Evolutionary conservation across 1,140 invertebrate species (phyloP).

Genomic region (Argopecten irradians): DNA sequence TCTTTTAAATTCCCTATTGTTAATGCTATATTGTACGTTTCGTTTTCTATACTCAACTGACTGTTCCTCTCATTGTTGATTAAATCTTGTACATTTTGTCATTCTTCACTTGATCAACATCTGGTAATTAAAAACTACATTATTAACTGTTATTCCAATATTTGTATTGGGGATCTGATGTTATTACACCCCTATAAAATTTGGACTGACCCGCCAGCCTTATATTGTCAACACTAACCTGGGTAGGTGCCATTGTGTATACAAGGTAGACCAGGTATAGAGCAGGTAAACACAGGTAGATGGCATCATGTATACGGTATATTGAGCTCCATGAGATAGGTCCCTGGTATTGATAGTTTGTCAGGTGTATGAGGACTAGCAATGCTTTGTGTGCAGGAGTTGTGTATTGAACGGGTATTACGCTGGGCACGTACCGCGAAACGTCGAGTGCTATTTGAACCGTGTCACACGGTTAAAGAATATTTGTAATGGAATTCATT

Average conservation of each 20-base stretch:
- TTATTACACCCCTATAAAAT: neutral
- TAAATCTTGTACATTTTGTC: too few species aligned
- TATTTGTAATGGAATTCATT: constrained; percentile 17
- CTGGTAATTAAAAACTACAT: neutral
- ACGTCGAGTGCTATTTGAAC: constrained; percentile 11
- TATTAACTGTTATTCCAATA: neutral
- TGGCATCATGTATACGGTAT: constrained; percentile 20
- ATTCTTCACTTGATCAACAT: too few species aligned
- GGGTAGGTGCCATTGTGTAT: constrained; percentile 3
- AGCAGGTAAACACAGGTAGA: constrained; percentile 8
- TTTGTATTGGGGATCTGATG: neutral
- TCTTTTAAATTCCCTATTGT: too few species aligned
- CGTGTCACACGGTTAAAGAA: constrained; percentile 15
- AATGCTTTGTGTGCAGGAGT: neutral
- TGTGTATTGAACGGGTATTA: constrained; percentile 16
- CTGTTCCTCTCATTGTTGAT: too few species aligned
- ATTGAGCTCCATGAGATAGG: neutral
- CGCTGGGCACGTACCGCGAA: neutral
- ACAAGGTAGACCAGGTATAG: neutral
- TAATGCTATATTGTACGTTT: too few species aligned
- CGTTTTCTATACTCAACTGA: too few species aligned
- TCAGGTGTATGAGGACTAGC: neutral
- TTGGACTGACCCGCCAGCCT: neutral
- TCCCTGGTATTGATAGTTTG: neutral
- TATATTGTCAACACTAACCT: neutral